Percentiles rank a stretch among this genome's conserved stretches.
Conservation (phyloP, 2,113 vertebrate species). For the Nanger granti region DNA sequence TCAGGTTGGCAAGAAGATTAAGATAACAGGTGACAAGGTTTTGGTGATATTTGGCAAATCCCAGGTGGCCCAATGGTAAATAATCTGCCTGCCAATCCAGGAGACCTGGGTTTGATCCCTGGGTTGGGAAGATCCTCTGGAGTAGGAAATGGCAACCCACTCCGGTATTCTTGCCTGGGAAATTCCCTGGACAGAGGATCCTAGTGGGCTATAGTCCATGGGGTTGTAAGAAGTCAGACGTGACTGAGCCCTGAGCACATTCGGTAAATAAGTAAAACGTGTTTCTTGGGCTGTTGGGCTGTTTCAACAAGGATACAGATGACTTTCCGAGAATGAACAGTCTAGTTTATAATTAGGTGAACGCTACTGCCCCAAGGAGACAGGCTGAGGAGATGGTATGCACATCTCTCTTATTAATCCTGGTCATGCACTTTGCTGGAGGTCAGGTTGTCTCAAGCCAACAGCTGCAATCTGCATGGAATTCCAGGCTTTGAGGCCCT, state of each 20-base stretch:
- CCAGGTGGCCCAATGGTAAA: background rate
- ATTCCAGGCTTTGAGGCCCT: background rate
- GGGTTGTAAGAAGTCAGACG: background rate
- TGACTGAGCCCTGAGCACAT: background rate
- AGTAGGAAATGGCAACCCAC: background rate
- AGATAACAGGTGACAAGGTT: background rate
- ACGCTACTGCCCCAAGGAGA: background rate
- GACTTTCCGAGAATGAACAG: background rate
- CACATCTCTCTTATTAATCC: background rate
- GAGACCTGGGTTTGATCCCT: background rate
- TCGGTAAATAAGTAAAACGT: background rate
- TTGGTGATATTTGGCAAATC: background rate
- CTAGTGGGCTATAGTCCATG: background rate
- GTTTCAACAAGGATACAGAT: background rate
- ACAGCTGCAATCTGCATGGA: background rate
- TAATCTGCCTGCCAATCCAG: background rate
- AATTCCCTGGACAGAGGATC: background rate
- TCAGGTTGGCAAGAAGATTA: background rate
- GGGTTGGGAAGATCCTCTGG: background rate
- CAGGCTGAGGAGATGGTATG: background rate
- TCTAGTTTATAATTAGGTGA: background rate
- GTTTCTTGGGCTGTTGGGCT: background rate
- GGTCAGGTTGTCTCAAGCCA: background rate
- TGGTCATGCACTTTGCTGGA: background rate
- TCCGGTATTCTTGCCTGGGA: background rate